phyloP scores from a whole-genome alignment of 2,113 vertebrate genomes.

The Pelobates fuscus region DNA sequence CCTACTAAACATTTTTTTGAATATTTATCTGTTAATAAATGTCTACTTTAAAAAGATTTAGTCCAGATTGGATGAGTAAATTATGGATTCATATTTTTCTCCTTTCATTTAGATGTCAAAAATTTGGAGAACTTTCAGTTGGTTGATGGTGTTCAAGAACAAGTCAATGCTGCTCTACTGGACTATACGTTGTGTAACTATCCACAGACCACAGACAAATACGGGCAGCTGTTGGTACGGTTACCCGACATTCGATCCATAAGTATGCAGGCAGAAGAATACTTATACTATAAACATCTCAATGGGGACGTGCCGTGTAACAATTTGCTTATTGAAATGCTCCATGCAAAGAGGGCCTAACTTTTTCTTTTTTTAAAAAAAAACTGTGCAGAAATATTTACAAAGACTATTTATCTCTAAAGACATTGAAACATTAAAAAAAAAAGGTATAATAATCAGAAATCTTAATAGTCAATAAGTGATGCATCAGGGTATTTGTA shows the following conservation, averaged over 20 bases:
- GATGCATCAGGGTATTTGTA: constrained; percentile 80
- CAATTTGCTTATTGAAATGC: constrained; percentile 98
- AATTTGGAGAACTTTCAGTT: constrained; percentile 97
- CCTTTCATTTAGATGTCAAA: constrained; percentile 83
- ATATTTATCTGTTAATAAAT: too few relatives aligned
- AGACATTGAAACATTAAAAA: constrained; percentile 58
- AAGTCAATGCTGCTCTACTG: constrained; percentile 92
- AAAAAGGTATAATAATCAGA: constrained; percentile 68
- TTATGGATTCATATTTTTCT: too few relatives aligned
- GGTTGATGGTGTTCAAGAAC: constrained; percentile 96
- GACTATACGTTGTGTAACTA: constrained; percentile 97
- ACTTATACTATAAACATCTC: constrained; percentile 98
- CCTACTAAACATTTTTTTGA: too few relatives aligned
- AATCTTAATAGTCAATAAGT: constrained; percentile 73
- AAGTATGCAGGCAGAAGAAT: constrained; percentile 97
- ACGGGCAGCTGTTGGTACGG: constrained; percentile 91
- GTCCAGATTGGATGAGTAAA: too few relatives aligned
- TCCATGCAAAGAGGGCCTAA: constrained; percentile 96
- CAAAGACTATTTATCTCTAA: constrained; percentile 64
- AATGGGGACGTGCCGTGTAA: constrained; percentile 98
- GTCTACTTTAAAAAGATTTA: too few relatives aligned
- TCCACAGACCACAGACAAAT: constrained; percentile 96
- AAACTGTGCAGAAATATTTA: constrained; percentile 59
- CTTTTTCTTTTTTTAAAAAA: constrained; percentile 38
- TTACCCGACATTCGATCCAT: constrained; percentile 95